These are phyloP conservation scores for Zenarchopterus dispar DNA, from an alignment of 2,797 vertebrate genomes.

Conservation along the genomic window DNA sequence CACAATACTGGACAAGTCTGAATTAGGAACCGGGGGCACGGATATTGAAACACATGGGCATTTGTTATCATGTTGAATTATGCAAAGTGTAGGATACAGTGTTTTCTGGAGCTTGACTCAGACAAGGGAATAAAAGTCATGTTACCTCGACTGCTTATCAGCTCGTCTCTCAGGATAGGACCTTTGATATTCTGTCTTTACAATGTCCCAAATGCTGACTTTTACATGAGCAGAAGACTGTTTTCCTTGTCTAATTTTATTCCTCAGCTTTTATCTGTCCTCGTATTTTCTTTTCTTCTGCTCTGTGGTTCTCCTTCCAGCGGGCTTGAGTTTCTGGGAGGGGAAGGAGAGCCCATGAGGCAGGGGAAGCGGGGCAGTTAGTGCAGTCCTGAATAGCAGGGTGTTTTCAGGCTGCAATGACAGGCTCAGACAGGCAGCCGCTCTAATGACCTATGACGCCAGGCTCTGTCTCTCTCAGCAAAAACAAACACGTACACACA, in stretches of 20 bases:
- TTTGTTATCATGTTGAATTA: conserved; percentile 10
- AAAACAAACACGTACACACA: conserved; percentile 71
- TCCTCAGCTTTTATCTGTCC: background rate
- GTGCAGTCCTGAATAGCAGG: conserved; percentile 77
- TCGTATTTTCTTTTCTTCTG: conserved; percentile 3
- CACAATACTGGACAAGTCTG: conserved; percentile 2
- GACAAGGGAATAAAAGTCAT: conserved; percentile 3
- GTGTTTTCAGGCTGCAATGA: conserved; percentile 83
- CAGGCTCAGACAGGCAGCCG: conserved; percentile 85
- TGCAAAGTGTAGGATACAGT: conserved; percentile 10
- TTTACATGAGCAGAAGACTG: background rate
- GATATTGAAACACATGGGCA: background rate
- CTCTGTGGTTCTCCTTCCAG: conserved; percentile 45
- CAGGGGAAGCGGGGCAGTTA: conserved; percentile 58
- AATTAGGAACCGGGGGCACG: background rate
- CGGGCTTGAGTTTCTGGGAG: conserved; percentile 46
- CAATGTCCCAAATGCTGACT: background rate
- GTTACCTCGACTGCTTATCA: background rate
- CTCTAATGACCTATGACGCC: conserved; percentile 86
- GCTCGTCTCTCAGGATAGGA: conserved; percentile 1
- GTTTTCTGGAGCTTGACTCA: conserved; percentile 12
- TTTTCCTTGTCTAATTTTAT: conserved; percentile 29
- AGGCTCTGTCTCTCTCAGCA: conserved; percentile 78
- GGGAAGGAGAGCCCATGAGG: conserved; percentile 41
- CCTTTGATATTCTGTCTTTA: background rate